These are phyloP conservation scores for Ascidia mentula DNA, from an alignment of 23 tunicate genomes.

Conservation along the genomic window DNA sequence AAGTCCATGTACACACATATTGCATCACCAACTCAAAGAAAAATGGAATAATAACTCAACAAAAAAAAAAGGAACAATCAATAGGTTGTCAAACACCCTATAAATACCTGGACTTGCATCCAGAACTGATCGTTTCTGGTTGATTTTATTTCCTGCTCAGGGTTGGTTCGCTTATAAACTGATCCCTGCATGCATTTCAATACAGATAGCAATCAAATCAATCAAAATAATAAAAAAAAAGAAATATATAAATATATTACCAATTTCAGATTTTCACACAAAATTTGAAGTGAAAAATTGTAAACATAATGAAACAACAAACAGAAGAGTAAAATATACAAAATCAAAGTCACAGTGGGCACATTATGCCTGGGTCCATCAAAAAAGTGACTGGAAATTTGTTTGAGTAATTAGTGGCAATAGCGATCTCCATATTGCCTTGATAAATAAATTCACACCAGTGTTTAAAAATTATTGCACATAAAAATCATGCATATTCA, in stretches of 20 bases:
- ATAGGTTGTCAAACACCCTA: background rate
- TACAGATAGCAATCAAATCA: background rate
- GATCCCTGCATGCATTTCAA: slow-evolving; percentile 61
- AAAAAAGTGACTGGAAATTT: background rate
- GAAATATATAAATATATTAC: background rate
- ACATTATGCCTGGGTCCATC: too few species aligned
- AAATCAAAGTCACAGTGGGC: background rate
- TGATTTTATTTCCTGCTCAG: slow-evolving; percentile 67
- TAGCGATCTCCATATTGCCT: slow-evolving; percentile 2
- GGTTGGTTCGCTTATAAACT: slow-evolving; percentile 79
- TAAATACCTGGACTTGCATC: slow-evolving; percentile 63
- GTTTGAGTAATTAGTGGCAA: background rate
- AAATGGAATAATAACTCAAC: background rate
- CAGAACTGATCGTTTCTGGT: slow-evolving; percentile 67
- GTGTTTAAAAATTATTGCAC: background rate
- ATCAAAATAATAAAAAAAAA: background rate
- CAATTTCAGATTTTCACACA: background rate
- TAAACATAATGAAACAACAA: background rate
- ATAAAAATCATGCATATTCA: background rate
- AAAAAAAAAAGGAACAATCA: background rate
- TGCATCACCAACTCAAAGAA: background rate
- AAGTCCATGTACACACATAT: background rate
- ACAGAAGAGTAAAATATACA: background rate
- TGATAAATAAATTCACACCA: too few species aligned
- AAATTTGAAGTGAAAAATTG: background rate